Evolutionary conservation across 2,888 invertebrate species (phyloP), one percentile per base, ranked within the genome.

Genomic region (Chouioia cunea): DNA sequence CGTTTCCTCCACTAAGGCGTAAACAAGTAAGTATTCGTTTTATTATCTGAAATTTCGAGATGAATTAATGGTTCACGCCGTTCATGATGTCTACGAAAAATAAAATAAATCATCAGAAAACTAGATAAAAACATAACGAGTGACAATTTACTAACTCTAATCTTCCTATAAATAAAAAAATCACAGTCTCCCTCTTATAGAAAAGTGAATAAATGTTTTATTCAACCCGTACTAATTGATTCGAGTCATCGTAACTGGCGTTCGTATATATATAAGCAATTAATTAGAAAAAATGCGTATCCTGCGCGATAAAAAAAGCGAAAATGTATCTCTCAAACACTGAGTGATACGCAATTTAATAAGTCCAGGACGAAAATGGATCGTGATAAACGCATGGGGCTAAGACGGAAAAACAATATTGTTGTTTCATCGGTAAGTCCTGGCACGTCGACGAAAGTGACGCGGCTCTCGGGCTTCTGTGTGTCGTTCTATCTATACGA

Each of bases 391-490:
- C 53, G 65, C 16, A 18, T 22, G 53, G 50, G 48, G 73, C 60
- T 62, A 70, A 73, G 74, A 72, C 75, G 79, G 80, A 81, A 81
- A 82, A 82, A 81, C 81, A 82, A 83, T 83, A 82, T 83, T 82
- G 82, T 81, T 80, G 78, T 83, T 83, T 80, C 80, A 84, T 84
- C 80, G 80, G 69, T 75, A 69, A 84, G 81, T 84, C 83, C 76
- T 73, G 76, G 79, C 84, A 83, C 84, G 83, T 84, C 77, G 79
- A 77, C 76, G 79, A 80, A 80, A 81, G 81, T 79, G 80, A 83
- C 80, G 81, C 76, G 78, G 77, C 75, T 75, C 74, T 77, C 76
- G 65, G 70, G 67, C 69, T 64, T 60, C 74, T 57, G 60, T 59
- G 36, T 52, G 36, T 50, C 44, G 73, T 74, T 71, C 69, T 63